These are phyloP conservation scores for Liasis olivaceus DNA, from an alignment of 2,797 vertebrate species.

Conservation along the genomic window DNA sequence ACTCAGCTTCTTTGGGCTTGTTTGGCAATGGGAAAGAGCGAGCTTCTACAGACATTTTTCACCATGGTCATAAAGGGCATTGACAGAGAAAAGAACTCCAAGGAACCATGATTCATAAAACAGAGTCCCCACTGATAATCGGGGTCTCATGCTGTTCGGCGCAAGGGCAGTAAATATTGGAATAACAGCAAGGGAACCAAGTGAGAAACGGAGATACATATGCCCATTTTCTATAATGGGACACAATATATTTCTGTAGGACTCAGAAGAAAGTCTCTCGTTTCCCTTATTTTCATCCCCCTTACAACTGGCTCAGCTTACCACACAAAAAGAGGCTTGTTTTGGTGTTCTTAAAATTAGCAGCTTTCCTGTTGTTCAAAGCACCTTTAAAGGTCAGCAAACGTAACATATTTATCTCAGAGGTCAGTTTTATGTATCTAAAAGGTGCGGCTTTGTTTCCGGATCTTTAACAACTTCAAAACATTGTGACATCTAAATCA, in stretches of 20 bases:
- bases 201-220: constrained; percentile 12
- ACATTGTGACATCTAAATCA: constrained; percentile 3
- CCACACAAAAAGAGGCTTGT: neutral
- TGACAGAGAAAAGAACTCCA: constrained; percentile 18
- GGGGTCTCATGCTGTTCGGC: constrained; percentile 16
- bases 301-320: neutral
- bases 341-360: neutral
- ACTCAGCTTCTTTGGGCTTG: constrained; percentile 31
- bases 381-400: constrained; percentile 11
- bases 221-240: constrained; percentile 13
- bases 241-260: neutral
- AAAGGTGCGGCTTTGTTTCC: neutral
- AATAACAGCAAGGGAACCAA: neutral
- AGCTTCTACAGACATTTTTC: constrained; percentile 30
- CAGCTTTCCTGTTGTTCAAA: neutral
- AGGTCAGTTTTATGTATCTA: neutral
- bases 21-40: neutral
- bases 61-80: constrained; percentile 31
- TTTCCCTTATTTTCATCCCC: neutral
- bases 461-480: neutral
- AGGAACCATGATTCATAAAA: constrained; percentile 36
- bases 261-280: neutral
- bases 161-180: neutral
- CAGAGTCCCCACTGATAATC: constrained; percentile 23
- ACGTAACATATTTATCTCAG: neutral